Evolutionary conservation across 2,113 vertebrate genomes (phyloP).

Genomic region (Tringa solitaria): DNA sequence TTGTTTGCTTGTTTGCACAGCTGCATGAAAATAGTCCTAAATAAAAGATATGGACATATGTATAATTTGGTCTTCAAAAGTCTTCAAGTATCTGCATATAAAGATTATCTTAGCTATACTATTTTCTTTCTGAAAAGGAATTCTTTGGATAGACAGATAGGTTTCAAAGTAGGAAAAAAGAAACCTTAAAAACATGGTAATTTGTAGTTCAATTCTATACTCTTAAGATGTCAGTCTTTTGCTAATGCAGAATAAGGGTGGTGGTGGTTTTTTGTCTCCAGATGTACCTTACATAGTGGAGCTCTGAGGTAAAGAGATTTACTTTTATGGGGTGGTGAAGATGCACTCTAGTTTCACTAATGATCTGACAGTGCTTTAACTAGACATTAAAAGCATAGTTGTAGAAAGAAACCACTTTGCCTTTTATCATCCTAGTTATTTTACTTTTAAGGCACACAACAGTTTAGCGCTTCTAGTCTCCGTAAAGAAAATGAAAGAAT

Average conservation of each 20-base stretch:
- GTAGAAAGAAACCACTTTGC: neutral
- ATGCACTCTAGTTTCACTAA: slow-evolving; percentile 19
- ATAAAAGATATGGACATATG: neutral
- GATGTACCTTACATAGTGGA: neutral
- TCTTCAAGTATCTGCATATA: neutral
- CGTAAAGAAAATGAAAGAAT: slow-evolving; percentile 26
- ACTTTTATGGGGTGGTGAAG: slow-evolving; percentile 6
- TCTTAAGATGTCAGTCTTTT: neutral
- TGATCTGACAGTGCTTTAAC: slow-evolving; percentile 23
- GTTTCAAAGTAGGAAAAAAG: neutral
- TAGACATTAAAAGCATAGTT: slow-evolving; percentile 25
- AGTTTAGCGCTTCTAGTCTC: neutral
- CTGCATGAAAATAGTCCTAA: neutral
- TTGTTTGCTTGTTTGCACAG: neutral
- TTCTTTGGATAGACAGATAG: neutral
- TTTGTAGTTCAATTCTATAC: neutral
- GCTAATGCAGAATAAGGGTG: neutral
- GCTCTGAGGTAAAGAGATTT: neutral
- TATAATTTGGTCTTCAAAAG: neutral
- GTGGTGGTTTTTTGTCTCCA: neutral
- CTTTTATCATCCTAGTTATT: slow-evolving; percentile 15
- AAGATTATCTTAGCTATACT: neutral
- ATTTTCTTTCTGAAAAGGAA: neutral
- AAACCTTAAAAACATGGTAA: neutral
- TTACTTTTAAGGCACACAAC: slow-evolving; percentile 3